A percentile compares a stretch with the other conserved stretches of the same genome.
Evolutionary conservation across 1,140 invertebrate species (phyloP).

Genomic region (Papilio xuthus): DNA sequence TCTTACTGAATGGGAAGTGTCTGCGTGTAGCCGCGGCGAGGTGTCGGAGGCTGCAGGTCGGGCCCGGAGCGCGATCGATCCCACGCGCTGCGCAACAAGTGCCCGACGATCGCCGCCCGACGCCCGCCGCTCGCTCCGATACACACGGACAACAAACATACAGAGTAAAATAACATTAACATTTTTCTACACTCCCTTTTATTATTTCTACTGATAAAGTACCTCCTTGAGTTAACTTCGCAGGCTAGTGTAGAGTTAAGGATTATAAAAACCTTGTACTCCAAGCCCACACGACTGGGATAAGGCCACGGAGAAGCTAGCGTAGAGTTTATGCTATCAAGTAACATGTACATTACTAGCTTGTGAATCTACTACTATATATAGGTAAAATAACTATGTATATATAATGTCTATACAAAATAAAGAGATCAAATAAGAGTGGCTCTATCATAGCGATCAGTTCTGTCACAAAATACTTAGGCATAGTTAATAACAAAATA

Average conservation of each 20-base stretch:
- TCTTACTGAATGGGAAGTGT: slow-evolving; percentile 52
- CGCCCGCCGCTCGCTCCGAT: background rate
- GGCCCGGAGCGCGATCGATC: slow-evolving; percentile 59
- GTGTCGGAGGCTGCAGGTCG: slow-evolving; percentile 52
- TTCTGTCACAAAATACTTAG: background rate
- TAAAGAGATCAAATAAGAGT: too few species aligned
- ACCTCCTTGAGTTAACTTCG: background rate
- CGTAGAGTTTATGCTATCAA: too few species aligned
- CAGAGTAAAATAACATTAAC: slow-evolving; percentile 1
- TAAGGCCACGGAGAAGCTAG: too few species aligned
- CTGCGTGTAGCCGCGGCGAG: slow-evolving; percentile 45
- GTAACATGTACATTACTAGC: too few species aligned
- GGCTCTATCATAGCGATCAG: too few species aligned
- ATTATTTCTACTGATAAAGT: background rate
- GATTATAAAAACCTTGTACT: too few species aligned
- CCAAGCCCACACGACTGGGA: too few species aligned
- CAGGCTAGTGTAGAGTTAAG: too few species aligned
- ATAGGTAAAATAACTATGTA: too few species aligned
- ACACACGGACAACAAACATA: slow-evolving; percentile 20
- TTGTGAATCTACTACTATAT: background rate
- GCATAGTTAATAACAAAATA: too few species aligned
- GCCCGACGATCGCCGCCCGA: slow-evolving; percentile 37
- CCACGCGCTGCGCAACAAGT: slow-evolving; percentile 71
- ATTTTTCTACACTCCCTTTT: background rate
- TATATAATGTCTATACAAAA: too few species aligned